phyloP scores from a whole-genome alignment of 92 coral and sea anemone species.

The Zoanthus sociatus region DNA sequence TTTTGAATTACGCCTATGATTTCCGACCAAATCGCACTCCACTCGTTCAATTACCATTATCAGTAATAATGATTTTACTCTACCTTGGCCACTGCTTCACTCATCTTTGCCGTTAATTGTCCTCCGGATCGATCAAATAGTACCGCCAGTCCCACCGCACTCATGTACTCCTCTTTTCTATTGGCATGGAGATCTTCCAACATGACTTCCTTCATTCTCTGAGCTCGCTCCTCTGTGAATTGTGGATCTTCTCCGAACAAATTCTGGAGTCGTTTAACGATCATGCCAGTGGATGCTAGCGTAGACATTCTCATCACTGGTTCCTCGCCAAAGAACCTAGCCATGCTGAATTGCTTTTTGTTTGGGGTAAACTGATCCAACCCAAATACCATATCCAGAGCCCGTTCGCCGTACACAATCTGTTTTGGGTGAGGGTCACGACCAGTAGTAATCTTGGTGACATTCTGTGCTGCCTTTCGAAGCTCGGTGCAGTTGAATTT shows the following conservation, averaged over 20 bases:
- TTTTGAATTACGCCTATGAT: too few relatives aligned
- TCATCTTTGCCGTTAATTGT: constrained; percentile 66
- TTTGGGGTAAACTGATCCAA: constrained; percentile 62
- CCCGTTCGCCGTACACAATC: constrained; percentile 75
- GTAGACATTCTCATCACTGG: constrained; percentile 78
- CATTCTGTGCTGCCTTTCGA: constrained; percentile 66
- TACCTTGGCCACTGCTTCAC: constrained; percentile 62
- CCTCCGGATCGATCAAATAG: constrained; percentile 88
- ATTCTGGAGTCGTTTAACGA: constrained; percentile 60
- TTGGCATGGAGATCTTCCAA: constrained; percentile 71
- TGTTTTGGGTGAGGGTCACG: constrained; percentile 70
- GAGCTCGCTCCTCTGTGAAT: constrained; percentile 72
- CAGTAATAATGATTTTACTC: background rate
- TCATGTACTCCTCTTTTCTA: constrained; percentile 86
- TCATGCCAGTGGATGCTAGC: constrained; percentile 71
- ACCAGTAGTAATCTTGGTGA: constrained; percentile 76
- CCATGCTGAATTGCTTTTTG: constrained; percentile 75
- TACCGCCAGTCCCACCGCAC: constrained; percentile 74
- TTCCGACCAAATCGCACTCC: too few relatives aligned
- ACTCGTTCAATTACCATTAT: background rate
- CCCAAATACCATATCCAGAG: constrained; percentile 78
- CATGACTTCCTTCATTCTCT: constrained; percentile 77
- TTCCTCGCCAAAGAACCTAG: constrained; percentile 78
- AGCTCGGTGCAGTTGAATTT: constrained; percentile 70
- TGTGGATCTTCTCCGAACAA: constrained; percentile 76